Evolutionary conservation across 2,113 vertebrate genomes (phyloP).

Genomic region (Leptodactylus fuscus): DNA sequence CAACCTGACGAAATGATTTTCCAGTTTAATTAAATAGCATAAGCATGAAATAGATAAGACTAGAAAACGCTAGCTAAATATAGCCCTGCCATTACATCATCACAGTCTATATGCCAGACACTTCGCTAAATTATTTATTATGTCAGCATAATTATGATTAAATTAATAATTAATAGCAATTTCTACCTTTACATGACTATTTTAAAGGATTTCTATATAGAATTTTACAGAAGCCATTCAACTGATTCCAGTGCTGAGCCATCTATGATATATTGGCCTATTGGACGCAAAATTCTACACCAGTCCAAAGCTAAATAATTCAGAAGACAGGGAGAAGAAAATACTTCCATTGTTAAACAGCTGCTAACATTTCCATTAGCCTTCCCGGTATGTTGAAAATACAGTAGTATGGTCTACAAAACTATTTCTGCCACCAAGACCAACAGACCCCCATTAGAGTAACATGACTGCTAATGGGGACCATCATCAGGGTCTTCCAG

Average conservation of each 20-base stretch:
- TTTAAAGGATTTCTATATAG: neutral
- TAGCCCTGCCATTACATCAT: neutral
- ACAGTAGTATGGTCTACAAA: too few relatives aligned
- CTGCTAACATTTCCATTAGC: neutral
- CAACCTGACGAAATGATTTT: slow-evolving; percentile 34
- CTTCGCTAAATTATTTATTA: neutral
- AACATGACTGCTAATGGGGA: too few relatives aligned
- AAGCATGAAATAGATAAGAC: slow-evolving; percentile 33
- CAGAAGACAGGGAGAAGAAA: neutral
- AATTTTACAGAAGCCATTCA: neutral
- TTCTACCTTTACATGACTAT: neutral
- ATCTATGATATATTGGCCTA: neutral
- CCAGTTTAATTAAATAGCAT: slow-evolving; percentile 43
- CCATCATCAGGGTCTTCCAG: too few relatives aligned
- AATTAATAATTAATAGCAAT: neutral
- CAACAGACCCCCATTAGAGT: too few relatives aligned
- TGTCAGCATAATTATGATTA: neutral
- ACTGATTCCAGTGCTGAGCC: neutral
- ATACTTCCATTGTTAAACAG: neutral
- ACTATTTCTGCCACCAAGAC: too few relatives aligned
- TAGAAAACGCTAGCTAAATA: neutral
- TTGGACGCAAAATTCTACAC: neutral
- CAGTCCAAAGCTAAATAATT: neutral
- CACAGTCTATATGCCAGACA: neutral
- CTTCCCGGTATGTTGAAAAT: too few relatives aligned